Evolutionary conservation across 2,797 vertebrate species (phyloP), one percentile per base, ranked within the genome.

Genomic region (Ceryle rudis): DNA sequence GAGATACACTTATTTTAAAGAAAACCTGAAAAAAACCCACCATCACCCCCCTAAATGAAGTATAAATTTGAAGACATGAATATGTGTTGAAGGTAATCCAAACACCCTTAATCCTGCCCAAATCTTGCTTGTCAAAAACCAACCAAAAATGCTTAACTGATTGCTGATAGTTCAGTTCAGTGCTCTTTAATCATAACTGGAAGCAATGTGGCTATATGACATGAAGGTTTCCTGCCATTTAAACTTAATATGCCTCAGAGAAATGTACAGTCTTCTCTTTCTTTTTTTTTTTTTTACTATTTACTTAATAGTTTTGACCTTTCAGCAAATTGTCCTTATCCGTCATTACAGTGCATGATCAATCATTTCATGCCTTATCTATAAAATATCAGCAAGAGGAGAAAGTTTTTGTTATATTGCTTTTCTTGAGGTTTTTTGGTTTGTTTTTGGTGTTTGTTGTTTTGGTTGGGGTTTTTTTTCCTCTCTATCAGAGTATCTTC

Each of bases 271-370:
- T 90, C 94, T 94, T 96, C 78, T 65, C 92, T 75, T 86, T 39
- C 46, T 95, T 96, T 97, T 97, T 89, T 61, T 58, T 83, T 96
- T 95, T 97, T 97, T 92, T 83, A 92, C 86, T 97, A 96, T 97
- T 98, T 97, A 97, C 93, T 97, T 97, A 97, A 98, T 98, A 97
- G 97, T 96, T 94, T 97, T 98, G 97, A 98, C 97, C 98, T 98
- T 97, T 98, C 86, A 94, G 97, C 94, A 95, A 97, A 97, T 98
- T 98, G 96, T 97, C 97, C 96, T 98, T 98, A 98, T 98, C 97
- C 54, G 35, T 98, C 97, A 97, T 97, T 97, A 93, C 47, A 91
- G 91, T 54, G 62, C 29, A 73, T 95, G 95, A 98, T 98, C 97
- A 95, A 97, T 98, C 97, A 98, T 96, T 97, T 95, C 82, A 86